Conservation (phyloP, 2,888 invertebrate species). For the Andrena trimmerana region DNA sequence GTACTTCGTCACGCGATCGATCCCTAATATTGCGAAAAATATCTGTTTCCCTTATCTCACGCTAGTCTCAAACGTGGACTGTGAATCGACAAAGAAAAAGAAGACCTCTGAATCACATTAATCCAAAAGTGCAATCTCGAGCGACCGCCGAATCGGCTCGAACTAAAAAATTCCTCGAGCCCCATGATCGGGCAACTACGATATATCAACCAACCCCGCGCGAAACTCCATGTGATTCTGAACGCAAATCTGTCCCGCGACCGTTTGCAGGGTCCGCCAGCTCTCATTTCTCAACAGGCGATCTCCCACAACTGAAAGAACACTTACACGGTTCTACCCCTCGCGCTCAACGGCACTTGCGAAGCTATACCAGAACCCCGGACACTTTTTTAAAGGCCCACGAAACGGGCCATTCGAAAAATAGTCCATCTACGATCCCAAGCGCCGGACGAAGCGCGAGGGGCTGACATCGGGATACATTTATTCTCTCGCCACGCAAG, state of each 20-base stretch:
- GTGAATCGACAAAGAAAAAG: slow-evolving; percentile 5
- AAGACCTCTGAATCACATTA: slow-evolving; percentile 32
- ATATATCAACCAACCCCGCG: not conserved
- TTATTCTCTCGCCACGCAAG: not conserved
- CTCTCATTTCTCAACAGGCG: slow-evolving; percentile 1
- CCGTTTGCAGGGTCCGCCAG: slow-evolving; percentile 17
- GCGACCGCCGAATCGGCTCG: too few species aligned
- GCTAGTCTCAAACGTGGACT: slow-evolving; percentile 1
- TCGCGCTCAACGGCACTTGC: not conserved
- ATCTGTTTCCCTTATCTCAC: slow-evolving; percentile 29
- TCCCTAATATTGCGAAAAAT: slow-evolving; percentile 36
- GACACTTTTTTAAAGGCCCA: not conserved
- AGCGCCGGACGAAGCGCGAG: not conserved
- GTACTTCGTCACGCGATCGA: slow-evolving; percentile 4
- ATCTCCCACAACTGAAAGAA: not conserved
- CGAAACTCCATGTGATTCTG: not conserved
- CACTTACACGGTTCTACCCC: not conserved
- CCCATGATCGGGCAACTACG: too few species aligned
- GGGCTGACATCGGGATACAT: slow-evolving; percentile 4
- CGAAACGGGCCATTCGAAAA: not conserved
- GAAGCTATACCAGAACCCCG: not conserved
- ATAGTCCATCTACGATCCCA: not conserved
- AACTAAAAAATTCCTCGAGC: too few species aligned
- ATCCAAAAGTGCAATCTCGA: not conserved
- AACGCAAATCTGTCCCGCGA: slow-evolving; percentile 1